Evolutionary conservation across 2,797 vertebrate species (phyloP), one percentile per base, ranked within the genome.

Genomic region (Crypturellus tataupa): DNA sequence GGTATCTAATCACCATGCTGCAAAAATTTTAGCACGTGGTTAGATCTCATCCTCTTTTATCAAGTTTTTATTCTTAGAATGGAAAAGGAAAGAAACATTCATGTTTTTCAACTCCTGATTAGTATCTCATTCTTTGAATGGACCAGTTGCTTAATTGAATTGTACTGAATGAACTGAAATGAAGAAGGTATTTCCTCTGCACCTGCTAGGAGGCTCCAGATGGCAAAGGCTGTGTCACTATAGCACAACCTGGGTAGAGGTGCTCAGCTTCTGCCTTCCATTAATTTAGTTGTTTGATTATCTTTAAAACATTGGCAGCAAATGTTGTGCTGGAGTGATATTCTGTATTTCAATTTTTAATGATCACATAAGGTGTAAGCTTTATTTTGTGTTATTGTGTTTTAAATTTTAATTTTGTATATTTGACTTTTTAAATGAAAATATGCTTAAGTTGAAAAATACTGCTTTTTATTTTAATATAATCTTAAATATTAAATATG

Each of bases 151-250:
- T 86, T 90, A 93, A 76, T 46, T 77, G 60, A 93, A 35, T 82
- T 81, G 35, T 67, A 55, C 17, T 85, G 80, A 94, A 91, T 81
- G 60, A 90, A 86, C 63, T 33, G 33, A 87, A 92, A 81, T 53
- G 89, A 89, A 62, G 40, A 76, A 93, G 94, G 91, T 82, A 60
- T 60, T 94, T 96, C 89, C 37, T 68, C 33, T 87, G 86, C 68
- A 95, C 78, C 71, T 94, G 83, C 64, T 77, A 35, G 53, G 53
- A 68, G 88, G 24, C 40, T 86, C 47, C 58, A 71, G 47, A 53
- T 82, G 44, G 49, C 76, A 56, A 68, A 86, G 75, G 8, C 68
- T 85, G 35, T 82, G 47, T 71, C 17, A 7, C 60, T 82, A 39
- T 1, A 3, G 13, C 31, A 71, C 51, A 89, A 85, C 75, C 64